phyloP scores from a whole-genome alignment of 2,113 vertebrate genomes.

The Crotalus tigris region DNA sequence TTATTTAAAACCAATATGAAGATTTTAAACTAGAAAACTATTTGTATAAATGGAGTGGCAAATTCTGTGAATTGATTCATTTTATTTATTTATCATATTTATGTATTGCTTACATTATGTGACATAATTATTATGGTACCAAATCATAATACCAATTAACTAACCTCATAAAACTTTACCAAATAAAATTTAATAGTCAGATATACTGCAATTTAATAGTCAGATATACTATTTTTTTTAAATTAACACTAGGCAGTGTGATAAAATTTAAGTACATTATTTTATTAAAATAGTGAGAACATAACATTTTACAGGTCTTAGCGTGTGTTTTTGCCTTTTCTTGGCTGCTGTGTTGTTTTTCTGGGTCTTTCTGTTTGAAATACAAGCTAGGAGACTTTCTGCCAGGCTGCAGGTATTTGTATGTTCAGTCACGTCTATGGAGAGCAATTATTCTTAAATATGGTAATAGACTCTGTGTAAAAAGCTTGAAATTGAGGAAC shows the following conservation, averaged over 20 bases:
- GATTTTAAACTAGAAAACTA: not conserved
- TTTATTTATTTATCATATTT: not conserved
- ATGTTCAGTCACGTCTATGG: slow-evolving; percentile 24
- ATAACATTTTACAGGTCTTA: slow-evolving; percentile 4
- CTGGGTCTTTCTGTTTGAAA: slow-evolving; percentile 18
- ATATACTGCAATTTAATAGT: not conserved
- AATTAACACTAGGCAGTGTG: not conserved
- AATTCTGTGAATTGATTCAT: not conserved
- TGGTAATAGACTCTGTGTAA: slow-evolving; percentile 5
- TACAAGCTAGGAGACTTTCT: slow-evolving; percentile 25
- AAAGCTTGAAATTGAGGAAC: slow-evolving; percentile 37
- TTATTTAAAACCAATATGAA: not conserved
- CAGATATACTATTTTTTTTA: not conserved
- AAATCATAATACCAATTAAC: not conserved
- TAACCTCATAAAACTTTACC: not conserved
- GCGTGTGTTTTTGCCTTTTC: not conserved
- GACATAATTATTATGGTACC: not conserved
- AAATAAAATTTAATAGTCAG: not conserved
- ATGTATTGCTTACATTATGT: not conserved
- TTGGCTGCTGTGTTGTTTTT: slow-evolving; percentile 2
- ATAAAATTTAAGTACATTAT: not conserved
- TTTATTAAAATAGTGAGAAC: not conserved
- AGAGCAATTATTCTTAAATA: slow-evolving; percentile 42
- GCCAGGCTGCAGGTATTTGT: slow-evolving; percentile 1
- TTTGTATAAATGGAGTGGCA: not conserved